phyloP scores from a whole-genome alignment of 2,888 invertebrate species.

The Nomada hirtipes region DNA sequence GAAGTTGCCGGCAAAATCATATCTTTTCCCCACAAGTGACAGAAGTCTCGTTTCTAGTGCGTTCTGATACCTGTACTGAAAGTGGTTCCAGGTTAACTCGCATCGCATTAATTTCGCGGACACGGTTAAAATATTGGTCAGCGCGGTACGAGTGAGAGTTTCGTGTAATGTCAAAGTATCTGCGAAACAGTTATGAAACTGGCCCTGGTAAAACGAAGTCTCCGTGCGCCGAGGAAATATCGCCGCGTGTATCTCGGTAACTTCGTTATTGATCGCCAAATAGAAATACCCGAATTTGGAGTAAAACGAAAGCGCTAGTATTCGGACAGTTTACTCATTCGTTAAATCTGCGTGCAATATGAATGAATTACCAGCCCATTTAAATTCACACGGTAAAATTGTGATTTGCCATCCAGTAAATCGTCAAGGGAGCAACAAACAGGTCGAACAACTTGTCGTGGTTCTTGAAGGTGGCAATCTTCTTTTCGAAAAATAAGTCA shows the following conservation, averaged over 20 bases:
- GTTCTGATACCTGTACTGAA: constrained; percentile 30
- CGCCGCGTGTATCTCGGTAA: not conserved
- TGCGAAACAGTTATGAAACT: constrained; percentile 59
- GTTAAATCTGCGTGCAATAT: not conserved
- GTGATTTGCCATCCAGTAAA: constrained; percentile 2
- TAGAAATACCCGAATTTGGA: not conserved
- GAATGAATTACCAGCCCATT: constrained; percentile 17
- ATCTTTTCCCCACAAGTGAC: not conserved
- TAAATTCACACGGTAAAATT: not conserved
- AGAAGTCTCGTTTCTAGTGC: not conserved
- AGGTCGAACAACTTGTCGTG: not conserved
- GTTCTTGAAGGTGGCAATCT: not conserved
- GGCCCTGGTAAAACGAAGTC: constrained; percentile 56
- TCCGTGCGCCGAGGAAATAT: constrained; percentile 29
- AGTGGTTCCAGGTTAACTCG: constrained; percentile 26
- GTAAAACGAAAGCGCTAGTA: not conserved
- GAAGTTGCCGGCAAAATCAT: too few relatives aligned
- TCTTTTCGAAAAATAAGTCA: constrained; percentile 24
- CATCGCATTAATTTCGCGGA: constrained; percentile 48
- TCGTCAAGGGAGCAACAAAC: not conserved
- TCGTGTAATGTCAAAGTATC: constrained; percentile 58
- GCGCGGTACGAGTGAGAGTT: constrained; percentile 52
- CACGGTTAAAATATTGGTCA: constrained; percentile 44
- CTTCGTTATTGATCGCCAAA: constrained; percentile 37
- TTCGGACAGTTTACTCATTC: not conserved